A percentile compares a stretch with the other conserved stretches of the same genome.
These are phyloP conservation scores for Hepsetus odoe DNA, from an alignment of 2,113 vertebrate species.

Conservation along the genomic window DNA sequence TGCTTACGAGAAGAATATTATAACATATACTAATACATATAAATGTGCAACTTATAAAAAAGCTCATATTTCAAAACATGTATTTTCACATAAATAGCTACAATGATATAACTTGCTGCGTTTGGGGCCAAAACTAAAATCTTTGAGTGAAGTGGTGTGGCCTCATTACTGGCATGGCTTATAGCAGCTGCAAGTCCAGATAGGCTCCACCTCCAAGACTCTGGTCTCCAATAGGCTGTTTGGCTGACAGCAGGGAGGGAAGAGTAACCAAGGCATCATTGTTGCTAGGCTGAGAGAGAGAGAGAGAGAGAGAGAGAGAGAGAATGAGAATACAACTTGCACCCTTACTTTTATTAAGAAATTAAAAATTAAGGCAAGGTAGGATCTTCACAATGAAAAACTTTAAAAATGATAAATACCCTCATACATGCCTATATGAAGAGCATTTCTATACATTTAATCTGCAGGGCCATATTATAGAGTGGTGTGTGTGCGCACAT, in stretches of 20 bases:
- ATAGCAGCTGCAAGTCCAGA: slow-evolving; percentile 60
- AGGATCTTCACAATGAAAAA: background rate
- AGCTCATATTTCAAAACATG: slow-evolving; percentile 76
- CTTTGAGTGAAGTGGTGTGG: slow-evolving; percentile 4
- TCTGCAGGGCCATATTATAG: too few relatives aligned
- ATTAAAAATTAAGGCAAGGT: background rate
- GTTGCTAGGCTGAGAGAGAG: slow-evolving; percentile 51
- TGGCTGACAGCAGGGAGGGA: slow-evolving; percentile 58
- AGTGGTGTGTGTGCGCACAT: too few relatives aligned
- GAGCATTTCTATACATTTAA: too few relatives aligned
- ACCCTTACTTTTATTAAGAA: background rate
- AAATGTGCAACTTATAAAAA: slow-evolving; percentile 77
- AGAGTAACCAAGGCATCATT: slow-evolving; percentile 56
- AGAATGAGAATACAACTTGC: slow-evolving; percentile 11
- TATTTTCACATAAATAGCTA: slow-evolving; percentile 72
- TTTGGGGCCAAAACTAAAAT: slow-evolving; percentile 33
- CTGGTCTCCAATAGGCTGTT: slow-evolving; percentile 59
- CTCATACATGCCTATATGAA: background rate
- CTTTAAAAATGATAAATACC: background rate
- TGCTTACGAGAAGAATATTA: slow-evolving; percentile 34
- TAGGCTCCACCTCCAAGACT: slow-evolving; percentile 57
- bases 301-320: slow-evolving; percentile 15
- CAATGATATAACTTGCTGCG: slow-evolving; percentile 46
- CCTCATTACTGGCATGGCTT: slow-evolving; percentile 25
- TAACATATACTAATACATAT: slow-evolving; percentile 45